These are phyloP conservation scores for Amphiura filiformis DNA, from an alignment of 35 echinoderm and acorn worm species.

Conservation along the genomic window DNA sequence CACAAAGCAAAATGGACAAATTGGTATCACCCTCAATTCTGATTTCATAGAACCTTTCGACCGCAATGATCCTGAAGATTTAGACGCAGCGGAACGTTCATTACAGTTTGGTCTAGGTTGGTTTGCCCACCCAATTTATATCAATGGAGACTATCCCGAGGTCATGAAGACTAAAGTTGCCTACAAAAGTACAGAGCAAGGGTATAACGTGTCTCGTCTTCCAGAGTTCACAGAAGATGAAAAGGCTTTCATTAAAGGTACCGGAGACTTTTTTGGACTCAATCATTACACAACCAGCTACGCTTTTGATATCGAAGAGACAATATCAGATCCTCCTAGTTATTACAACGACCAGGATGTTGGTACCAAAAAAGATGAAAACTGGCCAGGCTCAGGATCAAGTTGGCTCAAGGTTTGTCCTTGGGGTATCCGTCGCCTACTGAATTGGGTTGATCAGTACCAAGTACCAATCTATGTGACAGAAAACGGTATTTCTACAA, in stretches of 20 bases:
- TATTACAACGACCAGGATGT: slow-evolving; percentile 62
- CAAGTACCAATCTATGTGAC: no score
- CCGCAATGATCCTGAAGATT: slow-evolving; percentile 15
- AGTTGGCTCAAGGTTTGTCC: slow-evolving; percentile 72
- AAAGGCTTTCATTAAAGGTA: slow-evolving; percentile 44
- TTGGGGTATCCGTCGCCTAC: no score
- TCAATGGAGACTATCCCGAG: slow-evolving; percentile 80
- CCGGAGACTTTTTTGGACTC: slow-evolving; percentile 66
- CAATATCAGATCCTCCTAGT: slow-evolving; percentile 26
- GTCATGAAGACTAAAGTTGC: slow-evolving; percentile 79
- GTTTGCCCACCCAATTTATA: slow-evolving; percentile 76
- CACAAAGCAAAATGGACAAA: no score
- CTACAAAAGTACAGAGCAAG: slow-evolving; percentile 54
- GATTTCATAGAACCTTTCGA: no score
- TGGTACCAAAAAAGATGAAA: slow-evolving; percentile 27
- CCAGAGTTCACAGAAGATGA: slow-evolving; percentile 76
- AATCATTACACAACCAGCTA: no score
- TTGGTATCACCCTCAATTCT: no score
- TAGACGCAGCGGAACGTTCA: slow-evolving; percentile 62
- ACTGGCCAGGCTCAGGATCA: slow-evolving; percentile 76
- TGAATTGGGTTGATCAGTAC: no score
- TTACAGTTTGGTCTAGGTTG: slow-evolving; percentile 81
- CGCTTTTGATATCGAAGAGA: not conserved
- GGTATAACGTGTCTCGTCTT: slow-evolving; percentile 50
- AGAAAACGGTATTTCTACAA: no score